Evolutionary conservation across 30 jellyfish, hydroid and myxozoan species (phyloP).

Genomic region (Sanderia malayensis): DNA sequence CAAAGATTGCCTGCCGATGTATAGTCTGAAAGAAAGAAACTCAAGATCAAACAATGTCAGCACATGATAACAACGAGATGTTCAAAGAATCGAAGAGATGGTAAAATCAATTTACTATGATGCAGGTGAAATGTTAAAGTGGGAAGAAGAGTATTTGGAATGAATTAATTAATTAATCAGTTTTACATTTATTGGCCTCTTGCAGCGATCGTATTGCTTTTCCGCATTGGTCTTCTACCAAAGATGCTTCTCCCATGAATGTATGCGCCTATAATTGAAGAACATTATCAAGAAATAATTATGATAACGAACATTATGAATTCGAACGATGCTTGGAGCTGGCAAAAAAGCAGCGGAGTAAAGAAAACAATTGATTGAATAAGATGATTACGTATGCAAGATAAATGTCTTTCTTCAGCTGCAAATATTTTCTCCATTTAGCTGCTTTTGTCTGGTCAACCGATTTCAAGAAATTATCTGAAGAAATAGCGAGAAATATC

Average conservation of each 20-base stretch:
- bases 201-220: conserved; percentile 88
- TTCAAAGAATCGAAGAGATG: too few species aligned
- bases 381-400: conserved; percentile 82
- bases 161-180: too few species aligned
- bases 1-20: conserved; percentile 78
- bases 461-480: conserved; percentile 70
- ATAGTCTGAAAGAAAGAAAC: conserved; percentile 59
- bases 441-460: conserved; percentile 85
- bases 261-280: conserved; percentile 75
- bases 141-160: too few species aligned
- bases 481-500: neutral
- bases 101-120: too few species aligned
- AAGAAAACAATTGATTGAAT: too few species aligned
- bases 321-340: too few species aligned
- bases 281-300: too few species aligned
- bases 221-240: conserved; percentile 95
- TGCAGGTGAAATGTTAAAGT: too few species aligned
- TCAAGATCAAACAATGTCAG: too few species aligned
- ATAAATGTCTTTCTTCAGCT: conserved; percentile 79
- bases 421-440: conserved; percentile 93
- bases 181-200: conserved; percentile 89
- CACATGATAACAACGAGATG: too few species aligned
- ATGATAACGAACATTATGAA: too few species aligned
- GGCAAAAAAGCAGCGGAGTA: too few species aligned
- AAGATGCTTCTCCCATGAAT: conserved; percentile 79